These are phyloP conservation scores for Polyergus mexicanus DNA, from an alignment of 1,140 invertebrate species.

Conservation along the genomic window DNA sequence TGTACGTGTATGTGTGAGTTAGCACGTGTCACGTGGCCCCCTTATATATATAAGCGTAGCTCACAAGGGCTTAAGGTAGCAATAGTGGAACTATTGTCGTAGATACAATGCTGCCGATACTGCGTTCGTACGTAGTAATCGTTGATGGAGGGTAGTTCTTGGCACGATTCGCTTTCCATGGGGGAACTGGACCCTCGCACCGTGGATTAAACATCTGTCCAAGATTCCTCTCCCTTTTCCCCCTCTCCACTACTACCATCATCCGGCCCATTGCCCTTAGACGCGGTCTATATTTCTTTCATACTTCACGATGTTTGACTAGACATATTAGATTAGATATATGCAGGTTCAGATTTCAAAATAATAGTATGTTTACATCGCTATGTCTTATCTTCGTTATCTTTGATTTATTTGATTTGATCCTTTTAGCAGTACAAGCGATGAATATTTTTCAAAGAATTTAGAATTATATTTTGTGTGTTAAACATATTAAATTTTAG, in stretches of 20 bases:
- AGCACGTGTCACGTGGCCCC: conserved; percentile 67
- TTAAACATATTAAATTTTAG: too few relatives aligned
- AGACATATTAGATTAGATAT: neutral
- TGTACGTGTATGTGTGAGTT: neutral
- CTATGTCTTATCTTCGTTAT: neutral
- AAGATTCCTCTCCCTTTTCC: conserved; percentile 14
- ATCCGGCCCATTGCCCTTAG: conserved; percentile 41
- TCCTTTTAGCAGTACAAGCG: neutral
- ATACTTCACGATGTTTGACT: neutral
- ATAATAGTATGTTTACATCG: neutral
- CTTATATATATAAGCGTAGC: conserved; percentile 41
- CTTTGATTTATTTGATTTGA: neutral
- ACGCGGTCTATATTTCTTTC: conserved; percentile 24
- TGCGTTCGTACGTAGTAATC: conserved; percentile 47
- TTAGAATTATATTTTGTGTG: too few relatives aligned
- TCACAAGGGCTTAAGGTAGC: conserved; percentile 62
- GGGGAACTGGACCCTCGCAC: conserved; percentile 81
- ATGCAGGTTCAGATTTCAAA: neutral
- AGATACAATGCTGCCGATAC: conserved; percentile 16
- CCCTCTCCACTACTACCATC: conserved; percentile 64
- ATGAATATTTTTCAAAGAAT: neutral
- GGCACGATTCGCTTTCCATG: conserved; percentile 78
- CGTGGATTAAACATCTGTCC: conserved; percentile 85
- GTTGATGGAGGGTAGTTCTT: conserved; percentile 80
- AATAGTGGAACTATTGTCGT: conserved; percentile 55